phyloP scores from a whole-genome alignment of 2,797 vertebrate species.

The Tapera naevia region DNA sequence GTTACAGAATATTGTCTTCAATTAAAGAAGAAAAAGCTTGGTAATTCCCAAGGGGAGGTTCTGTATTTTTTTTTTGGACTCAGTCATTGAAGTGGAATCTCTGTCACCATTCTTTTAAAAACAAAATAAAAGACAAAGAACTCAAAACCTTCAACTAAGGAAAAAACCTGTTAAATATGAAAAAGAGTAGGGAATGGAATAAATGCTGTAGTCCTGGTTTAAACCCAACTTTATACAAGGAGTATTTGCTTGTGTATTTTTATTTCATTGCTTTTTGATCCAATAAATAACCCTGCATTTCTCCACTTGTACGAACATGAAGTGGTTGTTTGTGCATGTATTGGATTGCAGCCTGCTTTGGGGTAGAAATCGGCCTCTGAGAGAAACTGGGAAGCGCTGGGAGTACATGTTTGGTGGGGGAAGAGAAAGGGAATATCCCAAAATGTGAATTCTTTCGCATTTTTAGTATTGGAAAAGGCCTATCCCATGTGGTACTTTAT shows the following conservation, averaged over 20 bases:
- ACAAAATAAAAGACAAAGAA: not conserved
- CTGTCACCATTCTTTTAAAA: not conserved
- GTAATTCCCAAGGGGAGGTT: constrained; percentile 1
- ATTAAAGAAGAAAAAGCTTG: not conserved
- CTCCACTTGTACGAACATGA: not conserved
- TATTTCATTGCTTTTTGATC: not conserved
- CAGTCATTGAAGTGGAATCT: not conserved
- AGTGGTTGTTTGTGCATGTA: not conserved
- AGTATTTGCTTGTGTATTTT: not conserved
- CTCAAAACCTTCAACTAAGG: not conserved
- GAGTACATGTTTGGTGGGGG: not conserved
- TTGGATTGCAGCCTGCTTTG: not conserved
- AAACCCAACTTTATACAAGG: not conserved
- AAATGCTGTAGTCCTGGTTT: not conserved
- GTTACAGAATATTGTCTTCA: constrained; percentile 33
- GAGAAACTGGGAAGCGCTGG: not conserved
- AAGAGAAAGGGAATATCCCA: not conserved
- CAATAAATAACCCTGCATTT: not conserved
- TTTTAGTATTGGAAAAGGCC: not conserved
- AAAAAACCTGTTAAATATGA: not conserved
- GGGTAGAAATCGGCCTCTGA: constrained; percentile 22
- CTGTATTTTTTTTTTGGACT: constrained; percentile 1
- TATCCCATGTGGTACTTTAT: not conserved
- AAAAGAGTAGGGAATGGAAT: not conserved
- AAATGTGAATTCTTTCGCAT: not conserved